Evolutionary conservation across 2,113 vertebrate species (phyloP), one percentile per base, ranked within the genome.

Genomic region (Platichthys stellatus): DNA sequence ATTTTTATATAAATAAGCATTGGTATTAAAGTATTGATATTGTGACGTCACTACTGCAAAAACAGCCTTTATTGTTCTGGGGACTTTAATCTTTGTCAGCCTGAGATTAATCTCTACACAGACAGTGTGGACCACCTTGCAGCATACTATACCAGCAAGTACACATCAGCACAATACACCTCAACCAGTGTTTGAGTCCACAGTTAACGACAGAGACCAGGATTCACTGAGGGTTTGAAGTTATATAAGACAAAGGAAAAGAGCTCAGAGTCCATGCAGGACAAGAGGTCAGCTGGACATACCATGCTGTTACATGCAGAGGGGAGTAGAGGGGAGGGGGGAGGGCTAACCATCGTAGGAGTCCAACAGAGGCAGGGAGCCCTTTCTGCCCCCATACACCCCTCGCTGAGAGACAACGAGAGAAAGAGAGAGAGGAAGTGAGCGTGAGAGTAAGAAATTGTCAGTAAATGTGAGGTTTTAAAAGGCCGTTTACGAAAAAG

Each of bases 291-390:
- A 84, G 88, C 86, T 85, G 82, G 83, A 94, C 90, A 92, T 95
- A 95, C 94, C 94, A 95, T 94, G 94, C 94, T 91, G 88, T 93
- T 90, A 94, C 94, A 95, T 95, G 94, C 94, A 95, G 92, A 92
- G 90, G 88, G 86, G 89, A 88, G 73, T 76, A 80, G 82, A 82
- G 80, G 82, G 82, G 89, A 76, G 78, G 87, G 90, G 40, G 86
- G 80, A 67, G 89, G 94, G 92, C 94, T 95, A 95, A 95, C 94
- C 94, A 90, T 95, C 94, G 87, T 95, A 95, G 89, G 94, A 93
- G 92, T 95, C 94, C 92, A 94, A 81, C 76, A 95, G 90, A 84
- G 93, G 94, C 92, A 95, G 75, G 88, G 94, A 95, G 88, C 94
- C 94, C 90, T 93, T 93, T 86, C 93, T 93, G 90, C 92, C 92